Evolutionary conservation across 2,888 invertebrate species (phyloP).

Genomic region (Lepidocyrtoides sp.): DNA sequence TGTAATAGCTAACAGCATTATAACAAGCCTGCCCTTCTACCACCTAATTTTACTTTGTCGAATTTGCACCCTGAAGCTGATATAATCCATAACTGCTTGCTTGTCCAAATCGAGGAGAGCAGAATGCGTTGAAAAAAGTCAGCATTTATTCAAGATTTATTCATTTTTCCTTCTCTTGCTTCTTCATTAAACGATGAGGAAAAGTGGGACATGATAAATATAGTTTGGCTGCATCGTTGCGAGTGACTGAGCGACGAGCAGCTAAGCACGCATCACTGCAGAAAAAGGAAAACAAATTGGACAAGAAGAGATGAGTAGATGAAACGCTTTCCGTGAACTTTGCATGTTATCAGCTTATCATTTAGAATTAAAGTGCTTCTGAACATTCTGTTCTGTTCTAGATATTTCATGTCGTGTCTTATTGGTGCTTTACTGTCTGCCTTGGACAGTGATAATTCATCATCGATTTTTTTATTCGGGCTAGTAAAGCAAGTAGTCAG

Average conservation of each 20-base stretch:
- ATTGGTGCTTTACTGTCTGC: neutral
- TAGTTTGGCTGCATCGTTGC: no score
- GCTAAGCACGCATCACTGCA: neutral
- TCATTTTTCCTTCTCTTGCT: no score
- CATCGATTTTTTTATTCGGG: neutral
- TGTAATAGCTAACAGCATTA: no score
- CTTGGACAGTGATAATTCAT: neutral
- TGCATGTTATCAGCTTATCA: neutral
- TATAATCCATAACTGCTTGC: no score
- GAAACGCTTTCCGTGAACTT: neutral
- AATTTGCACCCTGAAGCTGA: no score
- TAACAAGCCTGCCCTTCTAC: no score
- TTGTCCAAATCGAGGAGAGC: no score
- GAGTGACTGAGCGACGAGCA: neutral
- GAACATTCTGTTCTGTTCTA: neutral
- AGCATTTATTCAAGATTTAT: neutral
- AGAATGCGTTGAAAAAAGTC: no score
- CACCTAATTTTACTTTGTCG: no score
- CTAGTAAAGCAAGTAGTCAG: neutral
- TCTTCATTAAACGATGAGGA: neutral
- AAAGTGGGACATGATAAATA: constrained; percentile 20
- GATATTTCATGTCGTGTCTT: no score
- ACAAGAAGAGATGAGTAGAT: neutral
- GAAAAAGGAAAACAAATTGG: constrained; percentile 20
- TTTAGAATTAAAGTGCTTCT: neutral